Base-by-base conservation (phyloP, 1,140 invertebrate genomes). In the Leptinotarsa undecemlineata region DNA sequence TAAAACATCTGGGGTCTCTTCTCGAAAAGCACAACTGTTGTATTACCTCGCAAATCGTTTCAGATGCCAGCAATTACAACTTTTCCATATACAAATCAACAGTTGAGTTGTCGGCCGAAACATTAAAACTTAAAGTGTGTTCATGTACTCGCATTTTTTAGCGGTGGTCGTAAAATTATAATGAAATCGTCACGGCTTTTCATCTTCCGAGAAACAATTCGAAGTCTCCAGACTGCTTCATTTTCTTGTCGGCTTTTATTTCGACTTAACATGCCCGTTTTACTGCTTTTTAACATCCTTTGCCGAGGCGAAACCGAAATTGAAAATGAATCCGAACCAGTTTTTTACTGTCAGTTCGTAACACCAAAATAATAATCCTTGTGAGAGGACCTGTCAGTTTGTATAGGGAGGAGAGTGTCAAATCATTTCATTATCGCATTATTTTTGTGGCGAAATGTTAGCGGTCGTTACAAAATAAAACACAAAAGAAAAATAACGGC, bases 221-320 rank as follows among this genome's bases (percentile, higher is more conserved):
- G 51, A 57, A 57, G 51, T 57, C 15, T 57, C n/a, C 51, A 57
- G 51, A 57, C 15, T 57, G 51, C 51, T 57, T 57, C 51, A 57
- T 15, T 57, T 57, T 57, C 51, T 57, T 19, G 51, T 57, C 51
- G 51, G n/a, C 51, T 57, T 57, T 57, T 57, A n/a, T 6, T 57
- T 17, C 15, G n/a, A 57, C 51, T 19, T 15, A n/a, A 57, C 51
- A 57, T 42, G 33, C 33, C 33, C 33, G 33, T 57, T 57, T 57
- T 57, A 57, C 51, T 15, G 51, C 51, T 57, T 57, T 57, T 57
- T 57, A 57, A 57, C 51, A 57, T 57, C 51, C 51, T 57, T 57
- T 19, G 51, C 15, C 6, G 1, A 57, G 51, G 51, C 51, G 51
- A 57, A 57, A 57, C n/a, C n/a, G n/a, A 57, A 57, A 57, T 57